Base-by-base conservation (phyloP, 2,888 invertebrate species). In the Stenodera caucasica region DNA sequence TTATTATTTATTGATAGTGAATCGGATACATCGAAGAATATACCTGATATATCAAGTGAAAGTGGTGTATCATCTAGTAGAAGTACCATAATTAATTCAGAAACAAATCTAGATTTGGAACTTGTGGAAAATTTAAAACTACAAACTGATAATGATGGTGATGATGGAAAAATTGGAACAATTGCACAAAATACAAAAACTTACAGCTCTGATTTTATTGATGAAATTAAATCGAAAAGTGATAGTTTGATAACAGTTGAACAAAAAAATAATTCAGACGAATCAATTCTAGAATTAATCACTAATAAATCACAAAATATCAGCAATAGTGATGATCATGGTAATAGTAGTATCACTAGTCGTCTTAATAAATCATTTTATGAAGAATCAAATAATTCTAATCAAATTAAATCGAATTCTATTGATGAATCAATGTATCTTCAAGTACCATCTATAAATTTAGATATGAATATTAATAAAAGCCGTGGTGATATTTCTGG, bases 21-120 rank as follows among this genome's bases (percentile, higher is more conserved):
- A 65, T 80, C 80, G 5, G 80, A 80, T 68, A 81, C 81, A 33
- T 80, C 80, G 2, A 80, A 79, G 67, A 78, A 81, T 67, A 80
- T 81, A 67, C 80, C 81, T 6, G 80, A 80, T 53, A 75, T 81
- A 61, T 76, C 78, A 1, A 77, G 74, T 52, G 80, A 80, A 67
- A 75, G 75, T 63, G 70, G 68, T 11, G 61, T 67, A 18, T 72
- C 70, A 4, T 55, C 67, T 14, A 66, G 60, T 50, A 61, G 60
- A 54, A 69, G 67, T 50, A 62, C 67, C 2, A 64, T 29, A 45
- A 60, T 51, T 49, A 60, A 54, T 49, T 45, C 29, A 21, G 40
- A 67, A 54, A 45, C 55, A 45, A 9, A 52, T 45, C 11, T 68
- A 6, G 60, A 64, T 55, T 68, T 67, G n/a, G 65, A 66, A 14